Conservation (phyloP, 2,888 invertebrate species). For the Loripinus fragilis region DNA sequence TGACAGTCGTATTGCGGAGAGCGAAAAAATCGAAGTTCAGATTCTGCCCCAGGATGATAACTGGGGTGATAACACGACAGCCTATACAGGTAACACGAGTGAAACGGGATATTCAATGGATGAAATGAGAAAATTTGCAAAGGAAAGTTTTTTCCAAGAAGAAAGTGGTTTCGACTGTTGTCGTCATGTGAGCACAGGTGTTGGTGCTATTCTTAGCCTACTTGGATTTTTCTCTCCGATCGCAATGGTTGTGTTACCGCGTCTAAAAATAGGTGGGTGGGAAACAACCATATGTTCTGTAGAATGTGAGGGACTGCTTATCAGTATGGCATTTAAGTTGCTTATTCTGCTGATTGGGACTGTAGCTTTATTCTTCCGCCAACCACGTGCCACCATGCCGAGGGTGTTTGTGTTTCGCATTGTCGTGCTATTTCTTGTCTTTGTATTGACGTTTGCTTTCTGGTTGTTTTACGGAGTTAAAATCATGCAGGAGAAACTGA, state of each 20-base stretch:
- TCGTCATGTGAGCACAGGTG: conserved; percentile 90
- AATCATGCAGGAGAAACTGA: conserved; percentile 83
- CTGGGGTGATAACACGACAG: conserved; percentile 99
- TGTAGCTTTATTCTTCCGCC: conserved; percentile 95
- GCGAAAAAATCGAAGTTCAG: conserved; percentile 92
- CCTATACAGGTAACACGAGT: conserved; percentile 96
- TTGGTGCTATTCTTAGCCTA: conserved; percentile 91
- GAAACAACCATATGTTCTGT: conserved; percentile 68
- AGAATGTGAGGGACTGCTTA: conserved; percentile 91
- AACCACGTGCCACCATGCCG: conserved; percentile 94
- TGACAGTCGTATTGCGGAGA: conserved; percentile 68
- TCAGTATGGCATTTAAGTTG: conserved; percentile 95
- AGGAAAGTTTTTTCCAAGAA: conserved; percentile 77
- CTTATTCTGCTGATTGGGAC: conserved; percentile 94
- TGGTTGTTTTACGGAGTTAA: conserved; percentile 99
- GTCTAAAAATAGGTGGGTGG: conserved; percentile 88
- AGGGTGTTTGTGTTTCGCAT: conserved; percentile 95
- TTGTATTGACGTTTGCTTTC: conserved; percentile 97
- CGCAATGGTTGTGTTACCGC: conserved; percentile 97
- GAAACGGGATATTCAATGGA: conserved; percentile 98
- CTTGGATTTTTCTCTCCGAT: conserved; percentile 95
- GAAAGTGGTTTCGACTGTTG: conserved; percentile 80
- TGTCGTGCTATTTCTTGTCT: conserved; percentile 93
- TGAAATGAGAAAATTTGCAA: conserved; percentile 85
- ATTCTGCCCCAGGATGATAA: conserved; percentile 98